Conservation (phyloP, 2,113 vertebrate genomes). For the mouse (Mus musculus) region DNA sequence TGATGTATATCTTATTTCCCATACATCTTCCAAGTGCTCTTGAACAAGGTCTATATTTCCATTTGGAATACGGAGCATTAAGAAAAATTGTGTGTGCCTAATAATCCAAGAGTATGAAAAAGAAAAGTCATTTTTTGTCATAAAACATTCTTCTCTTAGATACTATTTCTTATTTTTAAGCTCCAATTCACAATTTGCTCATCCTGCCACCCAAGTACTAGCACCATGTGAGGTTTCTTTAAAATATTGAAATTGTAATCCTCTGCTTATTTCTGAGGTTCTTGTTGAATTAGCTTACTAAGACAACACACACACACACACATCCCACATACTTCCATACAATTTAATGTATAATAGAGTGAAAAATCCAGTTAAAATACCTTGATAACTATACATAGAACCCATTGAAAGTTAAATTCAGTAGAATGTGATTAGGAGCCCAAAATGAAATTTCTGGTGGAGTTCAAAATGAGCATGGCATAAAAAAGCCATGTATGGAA, state of each 20-base stretch:
- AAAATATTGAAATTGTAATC: background rate
- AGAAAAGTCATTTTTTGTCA: background rate
- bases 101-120: constrained; percentile 15
- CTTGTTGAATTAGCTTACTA: background rate
- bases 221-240: background rate
- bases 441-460: background rate
- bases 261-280: background rate
- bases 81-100: background rate
- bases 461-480: background rate
- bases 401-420: background rate
- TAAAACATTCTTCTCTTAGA: background rate
- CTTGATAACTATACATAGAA: background rate
- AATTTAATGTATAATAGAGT: background rate
- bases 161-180: constrained; percentile 6
- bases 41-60: constrained; percentile 54
- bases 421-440: background rate
- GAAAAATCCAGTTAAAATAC: background rate
- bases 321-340: too few species aligned
- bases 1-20: constrained; percentile 65
- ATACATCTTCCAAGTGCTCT: constrained; percentile 51
- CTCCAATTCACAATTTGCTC: background rate
- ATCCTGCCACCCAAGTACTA: background rate
- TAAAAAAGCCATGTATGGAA: background rate
- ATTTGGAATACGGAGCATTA: constrained; percentile 64
- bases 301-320: background rate